Conservation (phyloP, 2,797 vertebrate species). For the Lemur catta region DNA sequence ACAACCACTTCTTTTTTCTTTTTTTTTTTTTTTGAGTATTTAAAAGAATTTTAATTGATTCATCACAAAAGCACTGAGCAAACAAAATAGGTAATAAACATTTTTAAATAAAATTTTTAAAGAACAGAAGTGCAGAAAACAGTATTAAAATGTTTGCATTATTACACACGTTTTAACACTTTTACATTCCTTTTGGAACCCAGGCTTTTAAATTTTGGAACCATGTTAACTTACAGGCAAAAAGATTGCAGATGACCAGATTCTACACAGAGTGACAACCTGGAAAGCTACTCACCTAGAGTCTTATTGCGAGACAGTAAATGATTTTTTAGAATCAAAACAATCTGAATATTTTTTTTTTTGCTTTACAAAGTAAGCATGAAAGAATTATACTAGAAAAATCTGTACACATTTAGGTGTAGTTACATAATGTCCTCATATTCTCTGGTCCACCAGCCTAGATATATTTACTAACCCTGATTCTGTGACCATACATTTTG, state of each 20-base stretch:
- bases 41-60: slow-evolving; percentile 52
- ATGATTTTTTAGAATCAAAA: slow-evolving; percentile 37
- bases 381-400: slow-evolving; percentile 29
- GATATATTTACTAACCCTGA: slow-evolving; percentile 2
- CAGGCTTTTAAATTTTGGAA: neutral
- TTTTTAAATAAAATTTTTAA: slow-evolving; percentile 52
- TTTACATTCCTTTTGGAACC: slow-evolving; percentile 27
- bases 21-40: neutral
- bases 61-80: slow-evolving; percentile 42
- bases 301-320: neutral
- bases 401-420: neutral
- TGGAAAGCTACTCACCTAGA: neutral
- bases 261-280: neutral
- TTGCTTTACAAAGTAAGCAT: slow-evolving; percentile 18
- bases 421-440: neutral
- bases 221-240: neutral
- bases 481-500: slow-evolving; percentile 1
- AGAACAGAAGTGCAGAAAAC: slow-evolving; percentile 48
- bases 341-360: slow-evolving; percentile 23
- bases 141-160: slow-evolving; percentile 60
- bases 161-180: slow-evolving; percentile 58
- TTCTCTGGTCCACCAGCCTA: neutral
- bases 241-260: neutral
- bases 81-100: slow-evolving; percentile 52
- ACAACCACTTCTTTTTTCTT: neutral